Conservation (phyloP, 2,888 invertebrate species). For the Clusia tigrina region DNA sequence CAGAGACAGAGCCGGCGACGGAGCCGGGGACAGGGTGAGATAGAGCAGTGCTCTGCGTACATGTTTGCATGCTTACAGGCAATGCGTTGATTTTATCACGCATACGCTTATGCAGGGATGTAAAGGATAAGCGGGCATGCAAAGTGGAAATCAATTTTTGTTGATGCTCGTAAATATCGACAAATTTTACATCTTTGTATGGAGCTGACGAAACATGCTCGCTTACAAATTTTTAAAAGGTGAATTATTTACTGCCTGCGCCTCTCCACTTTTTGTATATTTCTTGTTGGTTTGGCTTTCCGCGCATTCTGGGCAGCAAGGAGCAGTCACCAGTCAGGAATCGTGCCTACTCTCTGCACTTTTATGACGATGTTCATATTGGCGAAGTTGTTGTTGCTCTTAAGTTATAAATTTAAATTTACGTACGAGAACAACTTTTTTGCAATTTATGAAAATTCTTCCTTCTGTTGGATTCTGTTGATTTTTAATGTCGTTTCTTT, state of each 20-base stretch:
- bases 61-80: constrained; percentile 6
- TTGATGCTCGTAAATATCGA: not conserved
- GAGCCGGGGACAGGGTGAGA: not conserved
- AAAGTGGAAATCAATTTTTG: constrained; percentile 1
- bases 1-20: not conserved
- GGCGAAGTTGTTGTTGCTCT: not conserved
- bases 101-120: not conserved
- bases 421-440: constrained; percentile 24
- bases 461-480: not conserved
- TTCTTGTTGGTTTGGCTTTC: not conserved
- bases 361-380: not conserved
- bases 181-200: not conserved
- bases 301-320: too few species aligned
- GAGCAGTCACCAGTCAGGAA: too few species aligned
- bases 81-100: not conserved
- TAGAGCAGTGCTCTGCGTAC: not conserved
- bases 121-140: not conserved
- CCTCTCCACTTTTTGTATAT: not conserved
- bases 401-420: constrained; percentile 12
- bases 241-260: not conserved
- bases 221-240: not conserved
- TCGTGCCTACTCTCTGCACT: not conserved
- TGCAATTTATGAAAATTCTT: constrained; percentile 1
- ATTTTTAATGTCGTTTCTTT: not conserved
- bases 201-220: not conserved